These are phyloP conservation scores for Centropyge bicolor DNA, from an alignment of 2,797 vertebrate species.

Conservation along the genomic window DNA sequence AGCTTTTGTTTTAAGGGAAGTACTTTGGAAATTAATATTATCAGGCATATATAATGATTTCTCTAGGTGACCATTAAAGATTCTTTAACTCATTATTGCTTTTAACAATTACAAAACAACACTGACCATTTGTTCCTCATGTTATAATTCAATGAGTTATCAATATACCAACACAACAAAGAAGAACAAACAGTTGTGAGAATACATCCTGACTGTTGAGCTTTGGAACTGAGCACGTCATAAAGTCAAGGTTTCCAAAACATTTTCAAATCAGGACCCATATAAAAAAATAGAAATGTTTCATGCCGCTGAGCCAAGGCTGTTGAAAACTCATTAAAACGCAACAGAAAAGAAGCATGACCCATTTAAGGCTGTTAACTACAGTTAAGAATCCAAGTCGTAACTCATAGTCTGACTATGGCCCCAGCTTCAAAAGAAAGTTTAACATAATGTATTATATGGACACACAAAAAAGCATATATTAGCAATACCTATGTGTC, in stretches of 20 bases:
- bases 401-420: conserved; percentile 43
- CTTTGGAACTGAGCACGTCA: conserved; percentile 21
- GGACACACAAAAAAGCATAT: conserved; percentile 10
- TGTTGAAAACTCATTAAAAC: conserved; percentile 61
- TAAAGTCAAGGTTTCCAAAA: conserved; percentile 60
- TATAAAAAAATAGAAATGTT: conserved; percentile 38
- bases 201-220: conserved; percentile 36
- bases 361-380: conserved; percentile 58
- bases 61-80: neutral
- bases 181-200: conserved; percentile 37
- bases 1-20: neutral
- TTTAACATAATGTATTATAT: conserved; percentile 19
- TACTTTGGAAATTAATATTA: neutral
- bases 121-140: neutral
- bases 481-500: conserved; percentile 14
- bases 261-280: conserved; percentile 47
- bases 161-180: neutral
- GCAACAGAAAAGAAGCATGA: conserved; percentile 50
- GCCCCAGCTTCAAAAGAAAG: conserved; percentile 35
- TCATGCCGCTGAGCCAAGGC: conserved; percentile 35
- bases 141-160: neutral
- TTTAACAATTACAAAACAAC: conserved; percentile 13
- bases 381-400: conserved; percentile 37
- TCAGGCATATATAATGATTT: neutral
- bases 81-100: neutral